Evolutionary conservation across 1,140 invertebrate species (phyloP).

Genomic region (Campoletis sonorensis): DNA sequence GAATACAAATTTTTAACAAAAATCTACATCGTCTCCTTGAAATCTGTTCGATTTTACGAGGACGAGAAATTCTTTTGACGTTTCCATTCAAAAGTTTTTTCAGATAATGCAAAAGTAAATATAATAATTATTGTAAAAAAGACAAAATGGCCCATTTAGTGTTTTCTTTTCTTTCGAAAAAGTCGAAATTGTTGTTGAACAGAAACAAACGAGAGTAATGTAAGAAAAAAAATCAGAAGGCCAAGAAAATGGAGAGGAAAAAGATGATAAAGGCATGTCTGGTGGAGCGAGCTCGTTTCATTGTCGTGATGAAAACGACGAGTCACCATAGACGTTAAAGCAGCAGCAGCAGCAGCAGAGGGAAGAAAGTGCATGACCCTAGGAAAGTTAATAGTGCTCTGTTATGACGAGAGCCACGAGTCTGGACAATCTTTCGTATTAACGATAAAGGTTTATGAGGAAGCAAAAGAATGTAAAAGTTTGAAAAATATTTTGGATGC

Average conservation of each 20-base stretch:
- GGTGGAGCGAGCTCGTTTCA: background rate
- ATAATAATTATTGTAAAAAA: no score
- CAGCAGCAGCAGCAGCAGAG: no score
- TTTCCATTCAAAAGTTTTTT: no score
- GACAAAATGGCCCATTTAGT: no score
- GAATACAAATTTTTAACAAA: background rate
- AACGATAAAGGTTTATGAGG: background rate
- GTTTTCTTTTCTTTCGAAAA: no score
- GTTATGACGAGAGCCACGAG: conserved; percentile 2
- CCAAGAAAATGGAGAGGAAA: background rate
- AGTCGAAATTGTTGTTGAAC: background rate
- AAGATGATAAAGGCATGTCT: background rate
- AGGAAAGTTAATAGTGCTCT: conserved; percentile 9
- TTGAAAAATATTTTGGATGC: background rate
- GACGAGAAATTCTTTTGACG: no score
- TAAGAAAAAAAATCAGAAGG: background rate
- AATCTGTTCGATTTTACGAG: no score
- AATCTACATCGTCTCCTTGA: no score
- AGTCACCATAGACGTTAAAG: background rate
- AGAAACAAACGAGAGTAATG: background rate
- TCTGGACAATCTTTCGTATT: conserved; percentile 10
- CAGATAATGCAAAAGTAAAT: no score
- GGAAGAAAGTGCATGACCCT: conserved; percentile 12
- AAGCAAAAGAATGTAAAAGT: background rate
- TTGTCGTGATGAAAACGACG: conserved; percentile 25